Conservation (phyloP, 2,113 vertebrate genomes). For the Stegastes partitus region DNA sequence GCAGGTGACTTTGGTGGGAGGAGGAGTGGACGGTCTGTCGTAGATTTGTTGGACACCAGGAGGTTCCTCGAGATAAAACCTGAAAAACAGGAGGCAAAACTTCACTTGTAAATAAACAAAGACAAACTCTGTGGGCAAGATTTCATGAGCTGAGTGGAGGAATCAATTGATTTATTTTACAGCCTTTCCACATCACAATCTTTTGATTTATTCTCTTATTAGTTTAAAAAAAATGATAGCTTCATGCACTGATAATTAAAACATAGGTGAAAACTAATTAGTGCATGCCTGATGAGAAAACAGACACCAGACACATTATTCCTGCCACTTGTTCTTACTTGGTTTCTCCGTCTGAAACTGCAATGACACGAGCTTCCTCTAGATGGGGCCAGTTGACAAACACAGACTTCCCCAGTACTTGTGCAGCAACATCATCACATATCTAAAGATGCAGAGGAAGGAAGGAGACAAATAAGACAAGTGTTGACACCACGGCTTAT, state of each 20-base stretch:
- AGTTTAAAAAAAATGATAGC: too few species aligned
- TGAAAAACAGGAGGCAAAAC: constrained; percentile 56
- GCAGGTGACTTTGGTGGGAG: constrained; percentile 88
- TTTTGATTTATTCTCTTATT: too few species aligned
- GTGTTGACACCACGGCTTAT: too few species aligned
- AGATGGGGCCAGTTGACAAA: constrained; percentile 99
- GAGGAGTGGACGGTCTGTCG: constrained; percentile 81
- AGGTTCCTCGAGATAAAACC: constrained; percentile 92
- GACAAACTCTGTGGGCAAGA: background rate
- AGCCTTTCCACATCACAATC: too few species aligned
- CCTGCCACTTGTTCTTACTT: constrained; percentile 84
- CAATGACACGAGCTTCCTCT: constrained; percentile 94
- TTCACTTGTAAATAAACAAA: background rate
- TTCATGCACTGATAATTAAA: background rate
- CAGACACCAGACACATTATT: background rate
- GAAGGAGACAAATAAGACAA: background rate
- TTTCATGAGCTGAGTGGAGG: too few species aligned
- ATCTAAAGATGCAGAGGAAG: constrained; percentile 73
- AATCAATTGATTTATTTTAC: too few species aligned
- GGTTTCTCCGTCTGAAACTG: constrained; percentile 93
- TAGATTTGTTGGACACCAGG: constrained; percentile 90
- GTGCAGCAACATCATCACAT: constrained; percentile 87
- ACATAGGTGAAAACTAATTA: background rate
- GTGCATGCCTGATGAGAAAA: too few species aligned
- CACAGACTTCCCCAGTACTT: constrained; percentile 88